Percentiles rank a stretch among this genome's conserved stretches.
phyloP scores from a whole-genome alignment of 2,888 invertebrate genomes.

The Ectemnius continuus region DNA sequence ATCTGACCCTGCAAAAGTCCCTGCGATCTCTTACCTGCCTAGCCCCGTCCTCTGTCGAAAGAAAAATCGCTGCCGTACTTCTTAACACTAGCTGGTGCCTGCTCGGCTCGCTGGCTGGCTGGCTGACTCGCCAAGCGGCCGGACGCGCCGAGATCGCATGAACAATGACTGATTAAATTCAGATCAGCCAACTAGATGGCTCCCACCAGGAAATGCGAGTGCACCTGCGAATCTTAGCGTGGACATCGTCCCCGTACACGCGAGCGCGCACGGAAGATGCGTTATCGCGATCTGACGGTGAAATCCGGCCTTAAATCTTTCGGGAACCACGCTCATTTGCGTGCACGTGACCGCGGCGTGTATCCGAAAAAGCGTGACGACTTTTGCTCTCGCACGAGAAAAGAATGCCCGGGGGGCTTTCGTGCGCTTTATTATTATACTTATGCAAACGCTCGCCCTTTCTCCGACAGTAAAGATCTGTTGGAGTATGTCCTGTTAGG shows the following conservation, averaged over 20 bases:
- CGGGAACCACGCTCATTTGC: slow-evolving; percentile 37
- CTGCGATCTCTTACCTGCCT: slow-evolving; percentile 25
- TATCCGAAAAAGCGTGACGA: slow-evolving; percentile 29
- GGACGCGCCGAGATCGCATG: background rate
- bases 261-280: slow-evolving; percentile 25
- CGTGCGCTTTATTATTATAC: slow-evolving; percentile 15
- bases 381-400: slow-evolving; percentile 8
- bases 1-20: slow-evolving; percentile 50
- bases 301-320: slow-evolving; percentile 35
- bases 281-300: slow-evolving; percentile 43
- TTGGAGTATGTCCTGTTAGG: background rate
- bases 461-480: slow-evolving; percentile 8
- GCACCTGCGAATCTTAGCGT: slow-evolving; percentile 36
- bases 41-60: slow-evolving; percentile 20
- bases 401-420: background rate
- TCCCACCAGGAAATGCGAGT: slow-evolving; percentile 17
- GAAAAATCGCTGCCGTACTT: slow-evolving; percentile 1
- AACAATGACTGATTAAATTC: slow-evolving; percentile 20
- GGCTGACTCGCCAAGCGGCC: background rate
- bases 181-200: slow-evolving; percentile 12
- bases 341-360: slow-evolving; percentile 39
- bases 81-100: slow-evolving; percentile 16
- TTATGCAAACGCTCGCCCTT: slow-evolving; percentile 17
- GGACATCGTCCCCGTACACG: slow-evolving; percentile 27
- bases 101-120: background rate